phyloP scores from a whole-genome alignment of 2,797 vertebrate species.

The Pseudopleuronectes americanus region DNA sequence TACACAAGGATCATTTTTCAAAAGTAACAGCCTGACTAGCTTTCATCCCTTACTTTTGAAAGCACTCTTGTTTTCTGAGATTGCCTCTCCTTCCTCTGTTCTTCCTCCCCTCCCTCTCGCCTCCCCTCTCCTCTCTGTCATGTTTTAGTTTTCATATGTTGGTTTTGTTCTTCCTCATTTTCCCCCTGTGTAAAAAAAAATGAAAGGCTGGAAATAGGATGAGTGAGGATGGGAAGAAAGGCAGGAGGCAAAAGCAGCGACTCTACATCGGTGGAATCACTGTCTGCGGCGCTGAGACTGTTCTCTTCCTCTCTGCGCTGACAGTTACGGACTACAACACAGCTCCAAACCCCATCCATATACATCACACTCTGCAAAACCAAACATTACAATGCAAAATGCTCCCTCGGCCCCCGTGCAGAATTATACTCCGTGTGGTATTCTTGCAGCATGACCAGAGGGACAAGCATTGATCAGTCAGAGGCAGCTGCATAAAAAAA shows the following conservation, averaged over 20 bases:
- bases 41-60: conserved; percentile 87
- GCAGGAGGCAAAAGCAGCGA: conserved; percentile 52
- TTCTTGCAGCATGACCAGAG: conserved; percentile 57
- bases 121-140: conserved; percentile 65
- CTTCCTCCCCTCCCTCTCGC: conserved; percentile 49
- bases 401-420: conserved; percentile 9
- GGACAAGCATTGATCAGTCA: conserved; percentile 69
- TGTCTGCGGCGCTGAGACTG: conserved; percentile 62
- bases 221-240: conserved; percentile 53
- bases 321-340: conserved; percentile 62
- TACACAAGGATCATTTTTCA: conserved; percentile 85
- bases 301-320: conserved; percentile 65
- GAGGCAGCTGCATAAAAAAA: conserved; percentile 67
- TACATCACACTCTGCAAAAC: conserved; percentile 69
- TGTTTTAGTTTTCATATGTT: conserved; percentile 84
- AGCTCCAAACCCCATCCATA: conserved; percentile 65
- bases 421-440: conserved; percentile 60
- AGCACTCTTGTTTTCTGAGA: conserved; percentile 84
- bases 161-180: conserved; percentile 83
- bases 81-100: conserved; percentile 80
- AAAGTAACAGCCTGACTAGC: conserved; percentile 83
- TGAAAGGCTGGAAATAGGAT: conserved; percentile 77
- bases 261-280: conserved; percentile 66
- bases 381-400: conserved; percentile 57
- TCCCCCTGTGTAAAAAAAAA: conserved; percentile 82